These are phyloP conservation scores for Thalpophila matura DNA, from an alignment of 2,888 invertebrate genomes.

Conservation along the genomic window DNA sequence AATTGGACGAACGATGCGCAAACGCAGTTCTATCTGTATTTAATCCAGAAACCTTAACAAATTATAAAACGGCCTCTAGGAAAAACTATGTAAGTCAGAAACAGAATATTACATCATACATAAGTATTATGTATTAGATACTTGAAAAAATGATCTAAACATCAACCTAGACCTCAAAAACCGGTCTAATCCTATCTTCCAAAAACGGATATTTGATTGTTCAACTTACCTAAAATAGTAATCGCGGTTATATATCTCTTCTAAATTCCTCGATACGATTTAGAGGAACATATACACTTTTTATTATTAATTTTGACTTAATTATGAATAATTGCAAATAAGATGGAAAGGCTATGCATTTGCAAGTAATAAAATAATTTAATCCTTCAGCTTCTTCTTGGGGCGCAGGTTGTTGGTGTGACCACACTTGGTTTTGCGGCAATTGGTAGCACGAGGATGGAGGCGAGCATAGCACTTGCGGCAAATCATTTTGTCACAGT, in stretches of 20 bases:
- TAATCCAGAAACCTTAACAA: too few relatives aligned
- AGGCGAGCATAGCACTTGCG: conserved; percentile 99
- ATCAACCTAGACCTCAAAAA: conserved; percentile 27
- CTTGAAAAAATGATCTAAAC: background rate
- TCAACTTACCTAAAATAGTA: conserved; percentile 29
- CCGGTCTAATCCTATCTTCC: conserved; percentile 18
- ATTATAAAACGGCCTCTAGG: too few relatives aligned
- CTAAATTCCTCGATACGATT: conserved; percentile 32
- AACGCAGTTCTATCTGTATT: too few relatives aligned
- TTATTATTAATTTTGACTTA: conserved; percentile 57
- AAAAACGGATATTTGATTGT: conserved; percentile 18
- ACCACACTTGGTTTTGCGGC: conserved; percentile 99
- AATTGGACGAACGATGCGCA: too few relatives aligned
- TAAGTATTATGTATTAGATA: background rate
- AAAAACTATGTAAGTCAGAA: too few relatives aligned
- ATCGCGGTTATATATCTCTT: background rate
- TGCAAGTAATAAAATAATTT: conserved; percentile 56
- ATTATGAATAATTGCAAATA: conserved; percentile 37
- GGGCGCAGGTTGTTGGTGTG: conserved; percentile 99
- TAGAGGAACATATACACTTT: conserved; percentile 27
- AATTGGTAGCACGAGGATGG: conserved; percentile 99
- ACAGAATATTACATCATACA: background rate
- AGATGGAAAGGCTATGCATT: conserved; percentile 29
- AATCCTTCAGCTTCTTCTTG: conserved; percentile 99
- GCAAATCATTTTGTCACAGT: conserved; percentile 99